Base-by-base conservation (phyloP, 2,888 invertebrate species). In the Polietes domitor region DNA sequence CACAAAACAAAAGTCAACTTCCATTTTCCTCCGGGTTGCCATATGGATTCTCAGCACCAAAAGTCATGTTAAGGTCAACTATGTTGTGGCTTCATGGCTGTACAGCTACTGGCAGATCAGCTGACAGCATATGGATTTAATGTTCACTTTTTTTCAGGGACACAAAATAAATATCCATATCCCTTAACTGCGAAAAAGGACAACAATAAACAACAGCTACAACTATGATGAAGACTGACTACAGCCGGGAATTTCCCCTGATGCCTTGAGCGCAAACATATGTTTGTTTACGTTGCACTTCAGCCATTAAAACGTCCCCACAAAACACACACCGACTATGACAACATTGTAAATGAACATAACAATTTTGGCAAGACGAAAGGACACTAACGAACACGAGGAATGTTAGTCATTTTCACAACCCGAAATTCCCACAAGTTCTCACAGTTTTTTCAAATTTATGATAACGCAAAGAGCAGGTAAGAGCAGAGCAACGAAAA, bases 371-470 rank as follows among this genome's bases (percentile, higher is more conserved):
- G n/a, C 47, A 47, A 47, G n/a, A 47, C 15, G 47, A 10, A 41
- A 5, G 41, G 41, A 41, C 4, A 41, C 41, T 21, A 55, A 55
- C 12, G 12, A 50, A 63, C 32, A 63, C 19, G 12, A 68, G 41
- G 41, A 43, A 68, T 68, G 74, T 77, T 65, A 43, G 72, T 50
- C 53, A 53, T 72, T 58, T 80, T 47, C 55, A 50, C 43, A 77
- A 73, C 43, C 21, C 12, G 71, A 80, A 84, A 81, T 84, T 84
- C 73, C 75, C 83, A 78, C 43, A 78, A 76, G 75, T 84, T 76
- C 84, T 72, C 58, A 58, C 12, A 58, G 24, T 58, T 58, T 58
- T 47, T 4, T 19, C 10, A 26, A 58, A 50, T n/a, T 58, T 58
- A 26, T 58, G 58, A 24, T 21, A 21, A 17, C 24, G 58, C 58